phyloP scores from a whole-genome alignment of 2,797 vertebrate genomes.

The Notamacropus eugenii region DNA sequence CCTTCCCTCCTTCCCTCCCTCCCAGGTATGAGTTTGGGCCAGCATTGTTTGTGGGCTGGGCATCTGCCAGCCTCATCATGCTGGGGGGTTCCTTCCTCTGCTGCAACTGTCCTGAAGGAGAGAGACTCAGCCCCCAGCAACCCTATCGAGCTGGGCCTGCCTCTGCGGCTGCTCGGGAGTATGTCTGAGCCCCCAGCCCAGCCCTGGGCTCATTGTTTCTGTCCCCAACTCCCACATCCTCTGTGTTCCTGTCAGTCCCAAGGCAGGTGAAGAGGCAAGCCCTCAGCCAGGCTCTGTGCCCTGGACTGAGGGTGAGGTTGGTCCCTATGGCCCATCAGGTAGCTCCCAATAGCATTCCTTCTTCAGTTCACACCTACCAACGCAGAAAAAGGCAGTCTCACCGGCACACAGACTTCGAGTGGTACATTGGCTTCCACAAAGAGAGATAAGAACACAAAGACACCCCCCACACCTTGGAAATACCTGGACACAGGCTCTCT shows the following conservation, averaged over 20 bases:
- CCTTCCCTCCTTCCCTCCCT: not conserved
- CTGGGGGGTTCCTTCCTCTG: slow-evolving; percentile 95
- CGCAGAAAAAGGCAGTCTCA: not conserved
- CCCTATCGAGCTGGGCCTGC: slow-evolving; percentile 92
- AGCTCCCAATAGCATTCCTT: not conserved
- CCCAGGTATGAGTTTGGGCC: slow-evolving; percentile 96
- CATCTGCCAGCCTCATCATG: slow-evolving; percentile 91
- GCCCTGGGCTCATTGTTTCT: not conserved
- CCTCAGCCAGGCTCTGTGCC: not conserved
- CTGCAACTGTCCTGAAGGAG: slow-evolving; percentile 93
- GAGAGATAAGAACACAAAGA: not conserved
- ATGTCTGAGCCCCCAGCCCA: slow-evolving; percentile 88
- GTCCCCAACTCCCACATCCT: not conserved
- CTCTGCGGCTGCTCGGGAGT: slow-evolving; percentile 92
- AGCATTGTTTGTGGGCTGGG: slow-evolving; percentile 96
- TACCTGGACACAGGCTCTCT: not conserved
- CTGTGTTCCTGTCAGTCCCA: not conserved
- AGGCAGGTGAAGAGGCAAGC: not conserved
- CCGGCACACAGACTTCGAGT: not conserved
- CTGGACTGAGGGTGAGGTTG: not conserved
- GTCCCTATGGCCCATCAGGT: not conserved
- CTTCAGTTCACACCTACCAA: not conserved
- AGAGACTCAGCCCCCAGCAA: slow-evolving; percentile 90
- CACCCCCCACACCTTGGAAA: not conserved
- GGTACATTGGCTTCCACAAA: not conserved